These are phyloP conservation scores for Opisthograptis luteolata DNA, from an alignment of 2,888 invertebrate genomes.

Conservation along the genomic window DNA sequence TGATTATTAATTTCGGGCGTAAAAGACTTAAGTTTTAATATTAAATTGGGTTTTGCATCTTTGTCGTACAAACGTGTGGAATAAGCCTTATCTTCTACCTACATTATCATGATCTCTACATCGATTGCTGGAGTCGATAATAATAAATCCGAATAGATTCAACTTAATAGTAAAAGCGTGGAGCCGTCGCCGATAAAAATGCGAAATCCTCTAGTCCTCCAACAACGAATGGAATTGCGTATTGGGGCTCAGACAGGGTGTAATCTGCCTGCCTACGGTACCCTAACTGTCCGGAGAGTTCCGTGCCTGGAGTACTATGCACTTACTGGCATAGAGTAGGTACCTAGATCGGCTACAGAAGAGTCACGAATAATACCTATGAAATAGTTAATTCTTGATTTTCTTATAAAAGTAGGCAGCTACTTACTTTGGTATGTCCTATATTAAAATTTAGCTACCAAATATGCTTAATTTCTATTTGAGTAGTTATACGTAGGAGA, in stretches of 20 bases:
- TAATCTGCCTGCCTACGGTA: conserved; percentile 79
- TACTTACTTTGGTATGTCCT: no score
- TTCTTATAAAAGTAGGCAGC: no score
- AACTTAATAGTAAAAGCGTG: conserved; percentile 65
- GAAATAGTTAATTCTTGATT: neutral
- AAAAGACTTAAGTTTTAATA: no score
- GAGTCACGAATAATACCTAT: neutral
- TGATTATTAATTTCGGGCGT: no score
- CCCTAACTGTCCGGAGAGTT: conserved; percentile 77
- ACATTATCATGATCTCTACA: neutral
- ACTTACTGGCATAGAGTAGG: conserved; percentile 61
- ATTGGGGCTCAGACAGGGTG: conserved; percentile 81
- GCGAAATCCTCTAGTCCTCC: conserved; percentile 63
- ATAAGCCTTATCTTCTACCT: no score
- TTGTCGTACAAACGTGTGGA: no score
- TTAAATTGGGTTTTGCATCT: no score
- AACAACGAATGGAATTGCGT: conserved; percentile 79
- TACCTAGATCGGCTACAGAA: conserved; percentile 1
- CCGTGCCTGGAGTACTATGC: conserved; percentile 58
- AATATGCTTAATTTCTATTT: no score
- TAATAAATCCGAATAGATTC: conserved; percentile 42
- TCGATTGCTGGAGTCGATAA: conserved; percentile 25
- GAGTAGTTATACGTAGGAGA: no score
- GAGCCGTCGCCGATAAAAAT: conserved; percentile 74
- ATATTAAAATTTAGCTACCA: no score